Conservation (phyloP, 2,113 vertebrate genomes). For the Chrysochloris asiatica region DNA sequence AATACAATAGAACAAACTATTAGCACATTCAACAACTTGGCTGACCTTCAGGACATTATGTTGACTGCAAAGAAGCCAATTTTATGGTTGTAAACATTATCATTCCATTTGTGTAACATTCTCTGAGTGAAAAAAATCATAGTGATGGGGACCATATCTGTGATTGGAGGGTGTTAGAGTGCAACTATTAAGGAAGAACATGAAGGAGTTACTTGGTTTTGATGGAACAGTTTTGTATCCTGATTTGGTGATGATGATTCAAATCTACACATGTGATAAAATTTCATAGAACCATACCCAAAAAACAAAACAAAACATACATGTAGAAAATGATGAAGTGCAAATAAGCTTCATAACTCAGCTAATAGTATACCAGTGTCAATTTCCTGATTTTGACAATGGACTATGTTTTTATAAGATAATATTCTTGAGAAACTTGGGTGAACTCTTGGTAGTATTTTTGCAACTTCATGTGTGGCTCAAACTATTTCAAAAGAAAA, state of each 20-base stretch:
- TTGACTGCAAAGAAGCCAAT: too few relatives aligned
- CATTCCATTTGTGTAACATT: too few relatives aligned
- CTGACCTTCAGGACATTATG: too few relatives aligned
- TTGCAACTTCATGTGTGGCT: conserved; percentile 12
- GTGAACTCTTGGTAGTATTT: background rate
- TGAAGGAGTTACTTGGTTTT: background rate
- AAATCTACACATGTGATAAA: too few relatives aligned
- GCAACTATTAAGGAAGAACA: too few relatives aligned
- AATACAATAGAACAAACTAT: too few relatives aligned
- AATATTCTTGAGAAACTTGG: background rate
- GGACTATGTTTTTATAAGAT: background rate
- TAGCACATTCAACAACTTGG: too few relatives aligned
- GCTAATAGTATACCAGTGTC: background rate
- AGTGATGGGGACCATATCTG: too few relatives aligned
- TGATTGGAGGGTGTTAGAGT: too few relatives aligned
- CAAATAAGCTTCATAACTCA: background rate
- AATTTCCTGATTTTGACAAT: background rate
- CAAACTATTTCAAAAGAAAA: background rate
- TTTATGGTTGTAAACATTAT: too few relatives aligned
- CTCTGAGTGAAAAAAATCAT: too few relatives aligned
- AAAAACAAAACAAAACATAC: background rate
- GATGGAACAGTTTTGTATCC: background rate
- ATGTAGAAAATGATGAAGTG: background rate
- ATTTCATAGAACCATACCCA: too few relatives aligned
- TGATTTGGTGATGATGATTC: background rate